These are phyloP conservation scores for Typhlichthys subterraneus DNA, from an alignment of 2,797 vertebrate species.

Conservation along the genomic window DNA sequence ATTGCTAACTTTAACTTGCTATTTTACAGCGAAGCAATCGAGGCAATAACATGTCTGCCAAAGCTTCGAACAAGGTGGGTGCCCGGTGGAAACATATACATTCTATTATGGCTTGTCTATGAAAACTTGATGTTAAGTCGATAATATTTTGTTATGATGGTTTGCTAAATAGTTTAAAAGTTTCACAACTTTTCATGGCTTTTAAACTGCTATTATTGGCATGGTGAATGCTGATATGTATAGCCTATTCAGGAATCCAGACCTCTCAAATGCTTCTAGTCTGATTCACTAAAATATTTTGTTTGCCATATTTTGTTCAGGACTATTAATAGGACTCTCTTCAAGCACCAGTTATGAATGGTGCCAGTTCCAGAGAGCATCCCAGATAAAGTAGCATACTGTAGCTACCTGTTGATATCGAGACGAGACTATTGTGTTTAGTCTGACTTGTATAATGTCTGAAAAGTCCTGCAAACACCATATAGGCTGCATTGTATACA, in stretches of 20 bases:
- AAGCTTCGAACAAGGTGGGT: slow-evolving; percentile 87
- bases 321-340: slow-evolving; percentile 9
- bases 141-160: slow-evolving; percentile 2
- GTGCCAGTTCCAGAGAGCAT: slow-evolving; percentile 8
- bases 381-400: background rate
- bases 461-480: slow-evolving; percentile 16
- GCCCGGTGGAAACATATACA: slow-evolving; percentile 26
- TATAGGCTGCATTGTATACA: background rate
- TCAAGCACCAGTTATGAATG: no score
- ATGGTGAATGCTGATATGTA: slow-evolving; percentile 32
- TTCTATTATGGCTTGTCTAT: background rate
- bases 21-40: slow-evolving; percentile 57
- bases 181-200: slow-evolving; percentile 17
- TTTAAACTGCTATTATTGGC: slow-evolving; percentile 3
- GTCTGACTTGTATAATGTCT: slow-evolving; percentile 3
- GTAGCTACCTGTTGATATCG: slow-evolving; percentile 64
- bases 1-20: slow-evolving; percentile 54
- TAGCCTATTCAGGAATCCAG: slow-evolving; percentile 11
- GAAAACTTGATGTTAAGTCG: slow-evolving; percentile 3
- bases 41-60: slow-evolving; percentile 89
- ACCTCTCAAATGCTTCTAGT: slow-evolving; percentile 15
- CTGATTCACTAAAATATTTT: slow-evolving; percentile 2
- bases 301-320: background rate
- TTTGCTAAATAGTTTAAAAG: background rate
- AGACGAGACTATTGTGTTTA: slow-evolving; percentile 15